These are phyloP conservation scores for Apostichopus leukothele DNA, from an alignment of 53 echinoderm and acorn worm species.

Conservation along the genomic window DNA sequence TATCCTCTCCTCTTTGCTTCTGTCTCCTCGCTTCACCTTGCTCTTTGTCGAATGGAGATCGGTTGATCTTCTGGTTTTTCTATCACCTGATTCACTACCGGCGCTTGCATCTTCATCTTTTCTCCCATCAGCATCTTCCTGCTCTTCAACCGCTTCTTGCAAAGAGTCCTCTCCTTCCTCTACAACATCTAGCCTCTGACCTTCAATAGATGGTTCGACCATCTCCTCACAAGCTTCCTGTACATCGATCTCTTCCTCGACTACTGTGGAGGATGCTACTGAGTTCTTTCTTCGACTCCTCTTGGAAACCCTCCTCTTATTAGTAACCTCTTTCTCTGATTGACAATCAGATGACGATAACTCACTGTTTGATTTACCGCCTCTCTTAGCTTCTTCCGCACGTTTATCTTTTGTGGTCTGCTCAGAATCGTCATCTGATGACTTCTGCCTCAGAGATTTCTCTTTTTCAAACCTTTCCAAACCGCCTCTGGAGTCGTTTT, in stretches of 20 bases:
- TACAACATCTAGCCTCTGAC: not conserved
- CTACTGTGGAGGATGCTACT: not conserved
- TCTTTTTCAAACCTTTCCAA: not conserved
- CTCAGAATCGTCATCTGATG: not conserved
- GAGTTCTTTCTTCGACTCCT: not conserved
- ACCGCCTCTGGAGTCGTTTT: not conserved
- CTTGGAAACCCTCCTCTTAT: not conserved
- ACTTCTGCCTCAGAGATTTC: not conserved
- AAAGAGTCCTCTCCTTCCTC: no score
- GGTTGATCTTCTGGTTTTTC: not conserved
- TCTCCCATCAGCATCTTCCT: no score
- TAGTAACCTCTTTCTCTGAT: not conserved
- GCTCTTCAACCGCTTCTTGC: no score
- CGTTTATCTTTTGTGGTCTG: not conserved
- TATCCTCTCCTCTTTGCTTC: slow-evolving; percentile 10
- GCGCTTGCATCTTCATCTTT: not conserved
- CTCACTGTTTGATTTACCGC: not conserved
- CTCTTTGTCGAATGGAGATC: slow-evolving; percentile 19
- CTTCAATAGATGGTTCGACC: not conserved
- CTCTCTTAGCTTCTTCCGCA: not conserved
- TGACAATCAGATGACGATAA: not conserved
- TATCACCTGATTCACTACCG: not conserved
- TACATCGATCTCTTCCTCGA: not conserved
- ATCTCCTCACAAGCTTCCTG: no score
- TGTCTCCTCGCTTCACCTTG: slow-evolving; percentile 29